Percentiles rank a stretch among this genome's conserved stretches.
Evolutionary conservation across 37 sponge, comb jelly and placozoan genomes (phyloP).

Genomic region (Chondrosia reniformis): DNA sequence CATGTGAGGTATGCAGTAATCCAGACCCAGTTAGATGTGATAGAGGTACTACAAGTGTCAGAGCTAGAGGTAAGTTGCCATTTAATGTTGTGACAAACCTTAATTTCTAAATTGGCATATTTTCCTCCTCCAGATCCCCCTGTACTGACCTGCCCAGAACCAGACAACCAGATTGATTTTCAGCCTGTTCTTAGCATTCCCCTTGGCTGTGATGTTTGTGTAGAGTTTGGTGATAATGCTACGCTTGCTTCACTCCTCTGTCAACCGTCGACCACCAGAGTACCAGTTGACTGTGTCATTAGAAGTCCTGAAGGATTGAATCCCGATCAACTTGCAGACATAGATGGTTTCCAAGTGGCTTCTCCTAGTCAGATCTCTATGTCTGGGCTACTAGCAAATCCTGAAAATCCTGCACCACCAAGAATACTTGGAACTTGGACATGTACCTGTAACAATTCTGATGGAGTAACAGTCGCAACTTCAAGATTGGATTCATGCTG

Average conservation of each 20-base stretch:
- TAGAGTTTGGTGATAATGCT: background rate
- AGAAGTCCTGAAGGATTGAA: background rate
- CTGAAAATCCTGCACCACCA: background rate
- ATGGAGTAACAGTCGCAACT: background rate
- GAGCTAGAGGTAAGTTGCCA: too few species aligned
- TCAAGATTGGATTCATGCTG: background rate
- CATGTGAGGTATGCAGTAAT: too few species aligned
- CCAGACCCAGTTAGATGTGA: too few species aligned
- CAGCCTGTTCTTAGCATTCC: too few species aligned
- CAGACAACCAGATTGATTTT: too few species aligned
- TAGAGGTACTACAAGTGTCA: too few species aligned
- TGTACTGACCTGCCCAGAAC: too few species aligned
- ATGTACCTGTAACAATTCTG: background rate
- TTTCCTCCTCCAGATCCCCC: too few species aligned
- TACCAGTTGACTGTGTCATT: background rate
- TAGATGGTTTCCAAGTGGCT: background rate
- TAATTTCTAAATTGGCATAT: too few species aligned
- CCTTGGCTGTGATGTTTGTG: background rate
- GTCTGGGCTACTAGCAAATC: background rate
- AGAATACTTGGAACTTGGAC: constrained; percentile 1
- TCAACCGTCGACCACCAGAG: background rate
- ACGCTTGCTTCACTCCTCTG: background rate
- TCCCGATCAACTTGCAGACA: background rate
- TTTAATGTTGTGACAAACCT: too few species aligned
- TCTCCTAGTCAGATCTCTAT: background rate